These are phyloP conservation scores for Anolis sagrei DNA, from an alignment of 2,113 vertebrate genomes.

Conservation along the genomic window DNA sequence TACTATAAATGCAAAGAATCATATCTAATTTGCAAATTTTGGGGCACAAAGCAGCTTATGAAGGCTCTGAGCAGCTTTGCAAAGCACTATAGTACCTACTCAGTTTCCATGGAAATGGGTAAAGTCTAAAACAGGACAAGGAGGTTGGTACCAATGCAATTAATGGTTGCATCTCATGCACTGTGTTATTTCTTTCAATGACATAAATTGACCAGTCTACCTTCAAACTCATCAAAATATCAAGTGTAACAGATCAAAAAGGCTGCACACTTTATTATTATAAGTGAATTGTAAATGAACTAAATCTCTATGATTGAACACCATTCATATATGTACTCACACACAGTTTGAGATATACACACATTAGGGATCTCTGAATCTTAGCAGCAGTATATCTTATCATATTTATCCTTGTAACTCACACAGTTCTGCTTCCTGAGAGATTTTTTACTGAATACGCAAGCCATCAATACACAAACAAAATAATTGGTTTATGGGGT, in stretches of 20 bases:
- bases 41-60: neutral
- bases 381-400: no score
- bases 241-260: slow-evolving; percentile 20
- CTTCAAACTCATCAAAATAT: slow-evolving; percentile 30
- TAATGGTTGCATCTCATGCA: slow-evolving; percentile 44
- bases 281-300: neutral
- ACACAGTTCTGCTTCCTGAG: no score
- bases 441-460: no score
- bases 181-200: neutral
- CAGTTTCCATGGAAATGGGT: slow-evolving; percentile 58
- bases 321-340: no score
- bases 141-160: slow-evolving; percentile 47
- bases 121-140: slow-evolving; percentile 39
- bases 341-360: no score
- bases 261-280: neutral
- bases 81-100: slow-evolving; percentile 54
- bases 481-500: no score
- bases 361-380: no score
- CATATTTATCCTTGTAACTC: no score
- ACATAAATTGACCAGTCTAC: neutral
- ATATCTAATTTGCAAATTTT: neutral
- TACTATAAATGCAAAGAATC: slow-evolving; percentile 4
- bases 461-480: no score
- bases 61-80: slow-evolving; percentile 4
- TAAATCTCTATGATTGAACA: no score